phyloP scores from a whole-genome alignment of 2,797 vertebrate species.

The Hephaestus fuliginosus region DNA sequence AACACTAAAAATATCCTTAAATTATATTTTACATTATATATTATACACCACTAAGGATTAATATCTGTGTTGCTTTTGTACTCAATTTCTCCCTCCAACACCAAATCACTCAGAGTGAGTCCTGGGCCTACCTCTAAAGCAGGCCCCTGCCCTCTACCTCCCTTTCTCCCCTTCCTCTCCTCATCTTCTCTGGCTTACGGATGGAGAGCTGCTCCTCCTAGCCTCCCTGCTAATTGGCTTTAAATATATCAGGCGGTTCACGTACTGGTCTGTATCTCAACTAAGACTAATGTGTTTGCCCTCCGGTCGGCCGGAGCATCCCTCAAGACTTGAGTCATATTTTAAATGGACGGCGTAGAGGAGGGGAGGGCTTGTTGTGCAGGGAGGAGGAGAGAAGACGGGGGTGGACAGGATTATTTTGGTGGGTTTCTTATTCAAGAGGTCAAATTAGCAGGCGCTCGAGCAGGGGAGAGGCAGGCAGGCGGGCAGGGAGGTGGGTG shows the following conservation, averaged over 20 bases:
- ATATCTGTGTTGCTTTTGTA: conserved; percentile 1
- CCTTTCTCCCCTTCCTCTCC: conserved; percentile 13
- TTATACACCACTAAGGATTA: not conserved
- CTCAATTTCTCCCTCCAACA: not conserved
- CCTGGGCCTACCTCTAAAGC: conserved; percentile 7
- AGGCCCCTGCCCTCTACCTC: conserved; percentile 1
- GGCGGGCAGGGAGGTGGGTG: conserved; percentile 39
- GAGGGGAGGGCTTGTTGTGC: conserved; percentile 37
- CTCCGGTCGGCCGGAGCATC: conserved; percentile 71
- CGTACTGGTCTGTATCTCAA: conserved; percentile 79
- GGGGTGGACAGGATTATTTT: conserved; percentile 72
- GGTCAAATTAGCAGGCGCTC: conserved; percentile 78
- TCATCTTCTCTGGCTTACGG: conserved; percentile 45
- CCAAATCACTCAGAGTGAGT: conserved; percentile 34
- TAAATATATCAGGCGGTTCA: conserved; percentile 85
- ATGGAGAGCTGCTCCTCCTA: conserved; percentile 51
- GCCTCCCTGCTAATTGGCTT: conserved; percentile 82
- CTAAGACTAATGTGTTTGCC: conserved; percentile 83
- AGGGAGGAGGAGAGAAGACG: conserved; percentile 36
- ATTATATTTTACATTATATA: not conserved
- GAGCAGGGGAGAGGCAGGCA: conserved; percentile 45
- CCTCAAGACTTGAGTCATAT: conserved; percentile 84
- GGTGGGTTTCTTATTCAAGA: conserved; percentile 75
- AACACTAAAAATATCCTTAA: not conserved
- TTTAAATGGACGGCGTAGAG: conserved; percentile 72